A percentile compares a stretch with the other conserved stretches of the same genome.
phyloP scores from a whole-genome alignment of 1,140 invertebrate genomes.

The Tachypleus tridentatus region DNA sequence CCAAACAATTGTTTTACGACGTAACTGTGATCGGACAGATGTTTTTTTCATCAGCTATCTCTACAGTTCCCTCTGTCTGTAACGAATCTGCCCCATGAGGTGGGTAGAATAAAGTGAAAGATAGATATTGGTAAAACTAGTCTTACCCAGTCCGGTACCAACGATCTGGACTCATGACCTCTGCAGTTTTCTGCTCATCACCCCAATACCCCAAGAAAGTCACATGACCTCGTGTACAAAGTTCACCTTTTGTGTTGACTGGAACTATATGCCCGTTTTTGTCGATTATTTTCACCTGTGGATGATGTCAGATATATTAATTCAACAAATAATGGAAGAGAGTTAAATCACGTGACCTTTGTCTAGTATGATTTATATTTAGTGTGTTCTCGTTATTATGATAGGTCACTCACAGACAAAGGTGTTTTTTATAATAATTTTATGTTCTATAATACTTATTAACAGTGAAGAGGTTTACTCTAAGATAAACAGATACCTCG shows the following conservation, averaged over 20 bases:
- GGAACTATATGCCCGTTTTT: conserved; percentile 53
- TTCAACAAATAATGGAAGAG: background rate
- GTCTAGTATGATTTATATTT: background rate
- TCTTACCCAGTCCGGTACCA: conserved; percentile 86
- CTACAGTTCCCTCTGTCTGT: no score
- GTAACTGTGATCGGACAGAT: no score
- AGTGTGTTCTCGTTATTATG: no score
- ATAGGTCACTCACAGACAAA: background rate
- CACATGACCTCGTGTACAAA: conserved; percentile 65
- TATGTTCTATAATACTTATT: background rate
- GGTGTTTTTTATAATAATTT: background rate
- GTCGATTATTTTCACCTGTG: conserved; percentile 56
- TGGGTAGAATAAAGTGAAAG: no score
- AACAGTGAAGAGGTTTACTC: background rate
- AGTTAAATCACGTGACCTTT: background rate
- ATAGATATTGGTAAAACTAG: conserved; percentile 20
- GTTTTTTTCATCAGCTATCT: no score
- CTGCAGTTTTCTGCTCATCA: conserved; percentile 64
- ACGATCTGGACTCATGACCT: conserved; percentile 51
- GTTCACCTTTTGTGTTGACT: conserved; percentile 62
- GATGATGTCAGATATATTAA: conserved; percentile 4
- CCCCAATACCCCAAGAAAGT: conserved; percentile 79
- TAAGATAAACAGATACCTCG: background rate
- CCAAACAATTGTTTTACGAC: no score
- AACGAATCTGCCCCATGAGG: no score